Percentiles rank a stretch among this genome's conserved stretches.
phyloP scores from a whole-genome alignment of 2,797 vertebrate species.

The Macrochelys suwanniensis region DNA sequence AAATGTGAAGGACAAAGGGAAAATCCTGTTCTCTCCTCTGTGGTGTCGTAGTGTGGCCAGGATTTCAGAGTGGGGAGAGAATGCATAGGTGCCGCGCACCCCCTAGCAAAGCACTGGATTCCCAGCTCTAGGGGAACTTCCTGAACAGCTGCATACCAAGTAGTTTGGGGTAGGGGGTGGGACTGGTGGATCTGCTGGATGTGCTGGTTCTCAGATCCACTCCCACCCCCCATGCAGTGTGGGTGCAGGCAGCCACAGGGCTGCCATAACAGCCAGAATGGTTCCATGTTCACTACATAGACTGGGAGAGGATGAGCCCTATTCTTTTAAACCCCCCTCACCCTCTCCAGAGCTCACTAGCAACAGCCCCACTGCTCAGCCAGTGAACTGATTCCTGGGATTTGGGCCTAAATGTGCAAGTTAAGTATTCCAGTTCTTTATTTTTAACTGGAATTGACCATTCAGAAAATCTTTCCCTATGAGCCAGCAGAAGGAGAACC shows the following conservation, averaged over 20 bases:
- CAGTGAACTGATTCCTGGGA: not conserved
- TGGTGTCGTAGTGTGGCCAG: rapidly evolving
- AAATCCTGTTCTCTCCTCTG: not conserved
- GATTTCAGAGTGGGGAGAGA: not conserved
- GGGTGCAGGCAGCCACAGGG: not conserved
- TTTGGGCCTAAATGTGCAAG: not conserved
- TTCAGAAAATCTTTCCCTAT: not conserved
- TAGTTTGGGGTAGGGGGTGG: not conserved
- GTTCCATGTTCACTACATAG: not conserved
- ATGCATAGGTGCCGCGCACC: not conserved
- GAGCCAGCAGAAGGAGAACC: slow-evolving; percentile 11
- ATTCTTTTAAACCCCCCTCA: not conserved
- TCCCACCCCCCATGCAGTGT: too few species aligned
- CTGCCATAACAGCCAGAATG: not conserved
- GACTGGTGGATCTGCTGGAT: not conserved
- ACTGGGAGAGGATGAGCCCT: not conserved
- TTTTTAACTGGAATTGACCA: not conserved
- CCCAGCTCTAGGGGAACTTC: not conserved
- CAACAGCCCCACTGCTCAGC: not conserved
- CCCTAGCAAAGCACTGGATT: not conserved
- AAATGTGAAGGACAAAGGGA: not conserved
- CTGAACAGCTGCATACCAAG: not conserved
- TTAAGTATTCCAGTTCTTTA: not conserved
- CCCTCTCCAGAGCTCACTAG: not conserved
- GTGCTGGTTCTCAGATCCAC: not conserved